Evolutionary conservation across 2,797 vertebrate species (phyloP), one percentile per base, ranked within the genome.

Genomic region (Tenualosa thibaudeaui): DNA sequence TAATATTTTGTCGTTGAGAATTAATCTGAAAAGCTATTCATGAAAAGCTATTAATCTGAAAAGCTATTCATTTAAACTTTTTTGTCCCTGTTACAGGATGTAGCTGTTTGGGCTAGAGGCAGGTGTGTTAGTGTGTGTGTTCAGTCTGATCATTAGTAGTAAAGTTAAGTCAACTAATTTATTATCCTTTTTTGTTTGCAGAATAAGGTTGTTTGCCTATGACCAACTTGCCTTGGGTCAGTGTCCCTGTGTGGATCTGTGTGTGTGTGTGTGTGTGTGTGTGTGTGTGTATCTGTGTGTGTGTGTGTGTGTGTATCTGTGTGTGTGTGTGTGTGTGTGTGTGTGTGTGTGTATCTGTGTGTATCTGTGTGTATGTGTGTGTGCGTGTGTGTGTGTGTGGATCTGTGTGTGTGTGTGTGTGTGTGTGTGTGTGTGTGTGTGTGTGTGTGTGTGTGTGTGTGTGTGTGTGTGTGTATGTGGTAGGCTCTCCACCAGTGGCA

Each of bases 231-330:
- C 19, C 17, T 56, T 56, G 54, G 54, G 17, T 22, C 19, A 19
- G 17, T 22, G 19, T 19, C 53, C 53, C 12, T 62, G 24, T 65
- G n/a, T 26, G n/a, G 2, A 13, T 26, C 7, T 49, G 46, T 49
- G 46, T 62, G 22, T 62, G 22, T 60, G 19, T 60, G 24, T 31
- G 9, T 12, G 10, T 26, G 8, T 8, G 24, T 12, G 65, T 37
- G 65, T 37, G 71, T 78, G 71, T 22, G 71, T 12, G 65, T 31
- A 10, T 31, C 19, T 60, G 24, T 65, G 60, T 26, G n/a, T 62
- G 71, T 19, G 71, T 22, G 85, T 90, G 89, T 90, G 84, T 46
- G 46, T n/a, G n/a, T n/a, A n/a, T n/a, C 46, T 6, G 6, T 60
- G 22, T n/a, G 22, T 60, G 22, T 60, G 22, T 60, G 17, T 60